Evolutionary conservation across 2,888 invertebrate genomes (phyloP), one percentile per base, ranked within the genome.

Genomic region (Eurytoma californica): DNA sequence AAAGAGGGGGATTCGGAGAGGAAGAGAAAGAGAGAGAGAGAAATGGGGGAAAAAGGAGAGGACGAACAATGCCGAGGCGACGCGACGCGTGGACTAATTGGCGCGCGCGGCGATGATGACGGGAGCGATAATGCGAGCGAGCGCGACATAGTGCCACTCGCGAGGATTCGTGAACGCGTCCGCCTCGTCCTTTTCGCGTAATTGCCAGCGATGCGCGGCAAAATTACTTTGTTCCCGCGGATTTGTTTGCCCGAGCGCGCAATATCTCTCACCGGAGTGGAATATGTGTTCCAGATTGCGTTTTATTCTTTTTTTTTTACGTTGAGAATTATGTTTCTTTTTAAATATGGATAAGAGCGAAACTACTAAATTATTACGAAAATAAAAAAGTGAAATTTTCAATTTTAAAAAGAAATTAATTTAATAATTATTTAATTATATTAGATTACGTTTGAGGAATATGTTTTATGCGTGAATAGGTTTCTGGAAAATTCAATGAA

Each of bases 41-140:
- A 7, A 5, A 28, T 51, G 47, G n/a, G 14, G 28, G 3, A 47
- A 9, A 47, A 2, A 14, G 0, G 28, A 61, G 20, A 18, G 47
- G 24, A 39, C 5, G 58, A 75, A 77, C 14, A 76, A 65, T 70
- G 70, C 28, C 65, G 57, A 58, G 47, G 51, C 49, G 51, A 24
- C 49, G 51, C 49, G 51, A 24, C 49, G 18, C 63, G 30, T 39
- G 30, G 24, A 24, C 61, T 58, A 72, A 78, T 78, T 61, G 53
- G 20, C 55, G 67, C 61, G 51, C 69, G 30, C 30, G 47, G n/a
- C 49, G 58, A 60, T 49, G 69, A 39, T 69, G 18, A 60, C 61
- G 69, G 47, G 39, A 66, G 66, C 51, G 68, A 75, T 61, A 30
- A 69, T 39, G 53, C 63, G 72, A 53, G 28, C 16, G 39, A 63